Conservation (phyloP, 2,888 invertebrate genomes). For the Chalcis sispes region DNA sequence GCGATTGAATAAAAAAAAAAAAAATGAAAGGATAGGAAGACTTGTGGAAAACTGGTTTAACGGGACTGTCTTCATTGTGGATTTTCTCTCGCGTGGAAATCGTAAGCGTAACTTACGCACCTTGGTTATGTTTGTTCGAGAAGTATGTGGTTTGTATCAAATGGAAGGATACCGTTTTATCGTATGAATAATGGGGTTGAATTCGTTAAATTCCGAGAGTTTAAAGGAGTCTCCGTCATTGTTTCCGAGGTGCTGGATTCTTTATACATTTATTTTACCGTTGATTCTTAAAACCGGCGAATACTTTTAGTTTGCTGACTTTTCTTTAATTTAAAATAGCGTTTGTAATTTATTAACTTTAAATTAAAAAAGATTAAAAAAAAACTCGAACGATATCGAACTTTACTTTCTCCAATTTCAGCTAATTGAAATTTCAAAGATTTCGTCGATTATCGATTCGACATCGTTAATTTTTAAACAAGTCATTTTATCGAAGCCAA, state of each 20-base stretch:
- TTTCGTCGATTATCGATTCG: too few species aligned
- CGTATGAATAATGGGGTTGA: conserved; percentile 49
- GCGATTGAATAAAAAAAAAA: neutral
- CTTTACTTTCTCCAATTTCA: too few species aligned
- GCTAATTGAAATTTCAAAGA: too few species aligned
- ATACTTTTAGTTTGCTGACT: too few species aligned
- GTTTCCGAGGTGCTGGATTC: neutral
- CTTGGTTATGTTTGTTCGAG: too few species aligned
- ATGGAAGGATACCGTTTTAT: conserved; percentile 22
- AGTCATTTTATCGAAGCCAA: too few species aligned
- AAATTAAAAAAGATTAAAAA: too few species aligned
- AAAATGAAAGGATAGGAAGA: conserved; percentile 3
- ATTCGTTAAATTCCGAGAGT: conserved; percentile 19
- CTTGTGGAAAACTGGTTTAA: conserved; percentile 52
- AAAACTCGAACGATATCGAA: neutral
- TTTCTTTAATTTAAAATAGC: too few species aligned
- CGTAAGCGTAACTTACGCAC: conserved; percentile 17
- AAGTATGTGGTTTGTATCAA: neutral
- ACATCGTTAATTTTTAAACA: too few species aligned
- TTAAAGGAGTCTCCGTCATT: neutral
- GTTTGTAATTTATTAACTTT: neutral
- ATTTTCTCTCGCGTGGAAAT: conserved; percentile 28
- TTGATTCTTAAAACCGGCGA: conserved; percentile 5
- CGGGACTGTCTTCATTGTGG: conserved; percentile 31
- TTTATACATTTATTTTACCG: conserved; percentile 21